Evolutionary conservation across 2,113 vertebrate species (phyloP).

Genomic region (Brienomyrus brachyistius): DNA sequence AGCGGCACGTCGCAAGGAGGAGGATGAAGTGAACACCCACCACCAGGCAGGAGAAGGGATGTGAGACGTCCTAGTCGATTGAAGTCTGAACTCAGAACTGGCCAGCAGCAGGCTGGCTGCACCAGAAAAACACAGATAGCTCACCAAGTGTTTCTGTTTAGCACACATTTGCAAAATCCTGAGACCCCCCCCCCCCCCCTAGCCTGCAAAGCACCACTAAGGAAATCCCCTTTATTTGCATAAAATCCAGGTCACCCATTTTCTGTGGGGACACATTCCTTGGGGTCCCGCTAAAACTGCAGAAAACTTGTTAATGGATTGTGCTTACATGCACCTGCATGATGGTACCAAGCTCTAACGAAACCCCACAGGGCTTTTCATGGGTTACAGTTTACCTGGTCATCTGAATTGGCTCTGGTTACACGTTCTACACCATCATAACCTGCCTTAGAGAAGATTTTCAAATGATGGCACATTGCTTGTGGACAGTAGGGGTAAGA

Average conservation of each 20-base stretch:
- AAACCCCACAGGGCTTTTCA: not conserved
- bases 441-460: not conserved
- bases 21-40: not conserved
- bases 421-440: not conserved
- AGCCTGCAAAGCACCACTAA: not conserved
- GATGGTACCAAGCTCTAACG: not conserved
- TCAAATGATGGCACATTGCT: not conserved
- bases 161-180: not conserved
- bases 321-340: not conserved
- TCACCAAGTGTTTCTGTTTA: not conserved
- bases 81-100: not conserved
- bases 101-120: no score
- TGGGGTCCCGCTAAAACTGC: not conserved
- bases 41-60: not conserved
- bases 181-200: not conserved
- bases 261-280: conserved; percentile 7
- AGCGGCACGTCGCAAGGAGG: not conserved
- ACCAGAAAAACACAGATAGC: not conserved
- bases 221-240: conserved; percentile 5
- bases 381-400: not conserved
- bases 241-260: conserved; percentile 16
- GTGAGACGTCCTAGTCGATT: not conserved
- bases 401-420: not conserved
- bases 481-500: not conserved
- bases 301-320: not conserved